Evolutionary conservation across 30 jellyfish, hydroid and myxozoan genomes (phyloP), one percentile per base, ranked within the genome.

Genomic region (Mastigias papua): DNA sequence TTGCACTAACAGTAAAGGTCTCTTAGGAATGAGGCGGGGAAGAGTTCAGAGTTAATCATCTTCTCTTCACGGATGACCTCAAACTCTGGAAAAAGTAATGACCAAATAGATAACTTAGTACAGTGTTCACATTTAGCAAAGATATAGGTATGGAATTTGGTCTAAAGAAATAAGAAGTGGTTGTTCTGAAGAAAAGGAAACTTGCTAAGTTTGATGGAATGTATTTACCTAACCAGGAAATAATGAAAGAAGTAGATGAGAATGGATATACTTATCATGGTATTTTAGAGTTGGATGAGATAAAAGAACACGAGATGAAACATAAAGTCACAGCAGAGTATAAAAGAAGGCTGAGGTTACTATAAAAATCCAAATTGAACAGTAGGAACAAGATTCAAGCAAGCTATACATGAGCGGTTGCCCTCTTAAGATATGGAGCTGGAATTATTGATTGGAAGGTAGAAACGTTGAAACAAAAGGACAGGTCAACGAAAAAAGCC

Each of bases 141-240:
- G 88, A 77, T 26, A 79, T 81, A 0, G 65, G 64, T 16, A 62
- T 81, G 91, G 85, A 63, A 26, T 81, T 81, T 81, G 91, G 91
- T 2, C 19, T 65, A 6, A 32, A 62, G 35, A 81, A 81, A 30
- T 62, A 86, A 34, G 91, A 29, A 27, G 49, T 58, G 82, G 67
- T 46, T 17, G 37, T 25, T 7, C 35, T 60, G 35, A 57, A 80
- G 69, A 60, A 84, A 0, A 74, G 85, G 23, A 34, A 63, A 42
- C 33, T 81, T 16, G 82, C 25, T 13, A 42, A 29, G 20, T 35
- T 26, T 21, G 60, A 58, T 78, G 91, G 91, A 19, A 67, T 63
- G 26, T 15, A 26, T 9, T n/a, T 78, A 25, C 89, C 89, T 25
- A 57, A 37, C 30, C 72, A 31, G 22, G 84, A 81, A 63, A 31